A percentile compares a stretch with the other conserved stretches of the same genome.
phyloP scores from a whole-genome alignment of 2,888 invertebrate species.

The Bruchidius siliquastri region DNA sequence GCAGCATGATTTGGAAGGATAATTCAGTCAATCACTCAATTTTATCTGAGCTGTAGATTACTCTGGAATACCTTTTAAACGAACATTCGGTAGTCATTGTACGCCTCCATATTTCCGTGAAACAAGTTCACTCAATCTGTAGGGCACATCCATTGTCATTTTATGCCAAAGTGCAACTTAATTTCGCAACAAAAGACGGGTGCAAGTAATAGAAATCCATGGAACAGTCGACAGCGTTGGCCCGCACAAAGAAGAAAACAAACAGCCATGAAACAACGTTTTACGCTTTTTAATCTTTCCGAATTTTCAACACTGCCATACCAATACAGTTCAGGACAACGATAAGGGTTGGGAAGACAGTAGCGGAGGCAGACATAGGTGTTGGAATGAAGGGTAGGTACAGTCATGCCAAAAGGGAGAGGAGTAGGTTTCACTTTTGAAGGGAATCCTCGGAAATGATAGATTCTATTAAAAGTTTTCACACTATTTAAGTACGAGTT shows the following conservation, averaged over 20 bases:
- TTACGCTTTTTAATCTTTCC: slow-evolving; percentile 37
- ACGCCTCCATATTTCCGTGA: background rate
- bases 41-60: no score
- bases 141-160: background rate
- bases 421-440: no score
- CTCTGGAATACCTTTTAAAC: no score
- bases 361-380: background rate
- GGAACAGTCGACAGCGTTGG: background rate
- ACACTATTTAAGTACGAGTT: no score
- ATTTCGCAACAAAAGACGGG: background rate
- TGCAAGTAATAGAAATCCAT: background rate
- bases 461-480: no score
- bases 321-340: background rate
- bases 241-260: slow-evolving; percentile 26
- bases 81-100: background rate
- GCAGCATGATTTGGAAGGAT: no score
- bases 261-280: slow-evolving; percentile 41
- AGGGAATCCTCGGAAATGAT: no score
- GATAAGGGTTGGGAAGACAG: background rate
- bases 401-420: background rate
- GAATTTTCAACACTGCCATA: background rate
- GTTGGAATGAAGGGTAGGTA: background rate
- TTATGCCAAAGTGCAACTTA: background rate
- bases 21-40: no score
- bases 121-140: background rate